Evolutionary conservation across 2,113 vertebrate genomes (phyloP).

Genomic region (Syngnathus typhle): DNA sequence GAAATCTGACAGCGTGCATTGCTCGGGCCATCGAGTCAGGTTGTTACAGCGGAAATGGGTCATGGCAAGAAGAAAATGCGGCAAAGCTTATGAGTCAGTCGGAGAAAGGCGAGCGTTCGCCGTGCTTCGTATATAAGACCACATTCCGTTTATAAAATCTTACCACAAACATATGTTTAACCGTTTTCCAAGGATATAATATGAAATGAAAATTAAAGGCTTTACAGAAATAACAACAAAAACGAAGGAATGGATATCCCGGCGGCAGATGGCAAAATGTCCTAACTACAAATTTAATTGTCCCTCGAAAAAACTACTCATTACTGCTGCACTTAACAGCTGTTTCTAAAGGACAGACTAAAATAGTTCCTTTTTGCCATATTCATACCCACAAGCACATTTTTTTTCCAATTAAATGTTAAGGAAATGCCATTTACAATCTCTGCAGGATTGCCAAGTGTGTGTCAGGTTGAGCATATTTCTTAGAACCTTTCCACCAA

Average conservation of each 20-base stretch:
- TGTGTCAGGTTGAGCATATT: conserved; percentile 21
- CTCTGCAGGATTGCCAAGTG: conserved; percentile 13
- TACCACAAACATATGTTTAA: neutral
- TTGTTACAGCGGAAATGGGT: neutral
- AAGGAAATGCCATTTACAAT: conserved; percentile 25
- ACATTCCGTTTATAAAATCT: neutral
- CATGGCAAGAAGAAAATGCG: neutral
- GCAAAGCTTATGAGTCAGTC: neutral
- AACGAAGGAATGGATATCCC: neutral
- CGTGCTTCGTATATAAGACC: neutral
- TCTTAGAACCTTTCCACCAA: conserved; percentile 28
- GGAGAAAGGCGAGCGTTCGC: neutral
- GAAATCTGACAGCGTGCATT: neutral
- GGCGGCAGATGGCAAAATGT: neutral
- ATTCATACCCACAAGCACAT: neutral
- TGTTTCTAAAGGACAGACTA: conserved; percentile 23
- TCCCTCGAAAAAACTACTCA: neutral
- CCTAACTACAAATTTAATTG: neutral
- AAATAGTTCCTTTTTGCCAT: conserved; percentile 48
- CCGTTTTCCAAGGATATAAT: neutral
- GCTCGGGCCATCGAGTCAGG: neutral
- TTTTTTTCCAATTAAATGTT: conserved; percentile 34
- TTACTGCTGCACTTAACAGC: conserved; percentile 21
- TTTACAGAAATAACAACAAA: neutral
- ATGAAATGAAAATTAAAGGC: neutral